Evolutionary conservation across 2,888 invertebrate species (phyloP).

Genomic region (Nomada lathburiana): DNA sequence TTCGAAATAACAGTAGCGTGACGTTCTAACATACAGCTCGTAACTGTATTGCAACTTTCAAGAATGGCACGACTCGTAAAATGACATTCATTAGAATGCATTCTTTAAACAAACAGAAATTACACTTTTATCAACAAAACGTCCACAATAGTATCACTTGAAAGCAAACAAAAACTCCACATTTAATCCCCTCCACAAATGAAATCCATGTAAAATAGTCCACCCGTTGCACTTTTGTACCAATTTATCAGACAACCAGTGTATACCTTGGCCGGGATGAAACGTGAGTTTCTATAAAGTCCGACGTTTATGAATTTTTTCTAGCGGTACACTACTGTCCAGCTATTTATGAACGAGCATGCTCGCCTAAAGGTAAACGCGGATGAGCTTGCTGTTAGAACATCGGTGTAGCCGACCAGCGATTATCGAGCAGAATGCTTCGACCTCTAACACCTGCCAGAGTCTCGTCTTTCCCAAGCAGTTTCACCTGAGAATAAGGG

Average conservation of each 20-base stretch:
- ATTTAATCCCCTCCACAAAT: too few relatives aligned
- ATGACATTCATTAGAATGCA: neutral
- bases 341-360: constrained; percentile 34
- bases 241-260: constrained; percentile 23
- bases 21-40: neutral
- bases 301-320: constrained; percentile 43
- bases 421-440: constrained; percentile 59
- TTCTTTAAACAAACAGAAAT: too few relatives aligned
- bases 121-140: too few relatives aligned
- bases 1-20: constrained; percentile 19
- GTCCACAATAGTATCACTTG: too few relatives aligned
- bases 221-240: neutral
- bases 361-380: constrained; percentile 38
- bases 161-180: neutral
- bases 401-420: constrained; percentile 24
- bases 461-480: constrained; percentile 32
- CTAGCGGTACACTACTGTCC: constrained; percentile 40
- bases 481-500: constrained; percentile 30
- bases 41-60: constrained; percentile 22
- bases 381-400: constrained; percentile 50
- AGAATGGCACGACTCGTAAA: constrained; percentile 1
- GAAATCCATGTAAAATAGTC: too few relatives aligned
- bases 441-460: constrained; percentile 54
- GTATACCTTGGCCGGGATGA: constrained; percentile 17
- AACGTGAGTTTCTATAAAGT: constrained; percentile 42